Evolutionary conservation across 2,113 vertebrate species (phyloP).

Genomic region (Xenopus tropicalis): UCB_Xtro_10.0 CM004452.2:46089501-46090000

Average conservation of each 20-base stretch:
- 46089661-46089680: neutral
- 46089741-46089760: too few relatives aligned
- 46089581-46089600: constrained; percentile 88
- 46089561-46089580: constrained; percentile 94
- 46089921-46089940: too few relatives aligned
- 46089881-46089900: constrained; percentile 84
- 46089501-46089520: constrained; percentile 95
- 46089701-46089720: too few relatives aligned
- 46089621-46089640: too few relatives aligned
- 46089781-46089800: neutral
- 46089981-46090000: too few relatives aligned
- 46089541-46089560: constrained; percentile 88
- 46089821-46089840: constrained; percentile 85
- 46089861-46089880: constrained; percentile 89
- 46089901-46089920: constrained; percentile 74
- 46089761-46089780: too few relatives aligned
- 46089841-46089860: constrained; percentile 87
- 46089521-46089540: constrained; percentile 87
- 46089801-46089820: constrained; percentile 67
- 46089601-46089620: constrained; percentile 75
- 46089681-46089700: too few relatives aligned
- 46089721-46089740: too few relatives aligned
- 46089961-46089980: too few relatives aligned
- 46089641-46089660: too few relatives aligned
- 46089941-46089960: too few relatives aligned